Evolutionary conservation across 2,888 invertebrate genomes (phyloP).

Genomic region (Trissoscelio sp.): DNA sequence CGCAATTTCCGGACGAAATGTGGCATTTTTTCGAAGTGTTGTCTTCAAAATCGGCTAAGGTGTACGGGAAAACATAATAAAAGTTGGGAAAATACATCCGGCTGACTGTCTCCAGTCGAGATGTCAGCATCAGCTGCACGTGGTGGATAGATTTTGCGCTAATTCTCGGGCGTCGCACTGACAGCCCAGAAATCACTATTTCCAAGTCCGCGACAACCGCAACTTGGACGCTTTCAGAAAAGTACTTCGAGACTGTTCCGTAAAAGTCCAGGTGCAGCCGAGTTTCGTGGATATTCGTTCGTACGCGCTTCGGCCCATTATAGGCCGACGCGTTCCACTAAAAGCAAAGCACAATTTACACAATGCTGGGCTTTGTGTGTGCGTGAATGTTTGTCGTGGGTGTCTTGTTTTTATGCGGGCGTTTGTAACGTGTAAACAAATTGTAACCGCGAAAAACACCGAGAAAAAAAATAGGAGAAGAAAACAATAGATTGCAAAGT

Average conservation of each 20-base stretch:
- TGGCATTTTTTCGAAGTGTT: no score
- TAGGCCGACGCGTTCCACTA: constrained; percentile 14
- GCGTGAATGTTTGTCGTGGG: constrained; percentile 1
- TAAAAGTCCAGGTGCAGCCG: constrained; percentile 26
- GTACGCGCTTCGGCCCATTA: constrained; percentile 25
- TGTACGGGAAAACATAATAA: constrained; percentile 28
- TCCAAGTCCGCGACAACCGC: constrained; percentile 37
- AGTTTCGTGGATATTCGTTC: constrained; percentile 38
- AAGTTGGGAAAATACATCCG: constrained; percentile 34
- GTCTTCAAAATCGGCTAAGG: neutral
- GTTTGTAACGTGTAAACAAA: constrained; percentile 21
- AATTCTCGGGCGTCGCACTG: constrained; percentile 36
- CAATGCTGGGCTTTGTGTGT: constrained; percentile 8
- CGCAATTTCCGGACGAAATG: no score
- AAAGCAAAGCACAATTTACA: constrained; percentile 58
- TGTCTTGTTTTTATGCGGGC: neutral
- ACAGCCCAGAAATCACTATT: constrained; percentile 51
- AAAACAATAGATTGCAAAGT: neutral
- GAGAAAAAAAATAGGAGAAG: no score
- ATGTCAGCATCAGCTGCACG: constrained; percentile 43
- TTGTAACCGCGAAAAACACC: neutral
- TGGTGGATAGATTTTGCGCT: constrained; percentile 46
- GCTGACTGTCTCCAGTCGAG: constrained; percentile 28
- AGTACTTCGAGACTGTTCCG: constrained; percentile 24
- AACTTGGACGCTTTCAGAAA: constrained; percentile 44